Base-by-base conservation (phyloP, 2,888 invertebrate species). In the Altica lythri region DNA sequence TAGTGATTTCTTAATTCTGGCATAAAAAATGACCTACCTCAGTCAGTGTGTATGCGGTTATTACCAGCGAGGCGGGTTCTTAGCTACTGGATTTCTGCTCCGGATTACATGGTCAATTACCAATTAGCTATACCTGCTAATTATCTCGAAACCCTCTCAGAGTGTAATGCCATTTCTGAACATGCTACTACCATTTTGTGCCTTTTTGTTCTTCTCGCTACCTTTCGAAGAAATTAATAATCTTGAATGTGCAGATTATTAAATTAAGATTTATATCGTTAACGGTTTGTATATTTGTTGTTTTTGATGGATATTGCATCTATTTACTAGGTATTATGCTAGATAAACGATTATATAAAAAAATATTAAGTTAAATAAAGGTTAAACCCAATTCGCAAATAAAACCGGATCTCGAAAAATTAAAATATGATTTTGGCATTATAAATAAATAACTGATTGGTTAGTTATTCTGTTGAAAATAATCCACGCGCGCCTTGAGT, bases 81-180 rank as follows among this genome's bases (percentile, higher is more conserved):
- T 47, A 44, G 68, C 68, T 69, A 68, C 69, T 63, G 69, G 64
- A 66, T 64, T 67, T 60, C 62, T 49, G 63, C 63, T 62, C 65
- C 63, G 59, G 64, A 68, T 70, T 69, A 68, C 65, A 67, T 62
- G 66, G 61, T 67, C 67, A 63, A 68, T 70, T 70, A 70, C 69
- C 70, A 70, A 71, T 71, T 70, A 70, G 68, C 64, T 61, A 61
- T 68, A 65, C 65, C 69, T 65, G 68, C 65, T 67, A 67, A 67
- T 68, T 67, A 67, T 65, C 40, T 49, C 22, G 22, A 40, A 14
- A 40, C 40, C 40, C 40, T 40, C 40, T 9, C 13, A 25, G 12
- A 40, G 22, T 22, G 40, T 49, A 49, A 42, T 49, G 30, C 40
- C 32, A 42, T 32, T 29, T 29, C 16, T 27, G 6, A 47, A 37